These are phyloP conservation scores for Nomada goodeniana DNA, from an alignment of 2,888 invertebrate genomes.

Conservation along the genomic window DNA sequence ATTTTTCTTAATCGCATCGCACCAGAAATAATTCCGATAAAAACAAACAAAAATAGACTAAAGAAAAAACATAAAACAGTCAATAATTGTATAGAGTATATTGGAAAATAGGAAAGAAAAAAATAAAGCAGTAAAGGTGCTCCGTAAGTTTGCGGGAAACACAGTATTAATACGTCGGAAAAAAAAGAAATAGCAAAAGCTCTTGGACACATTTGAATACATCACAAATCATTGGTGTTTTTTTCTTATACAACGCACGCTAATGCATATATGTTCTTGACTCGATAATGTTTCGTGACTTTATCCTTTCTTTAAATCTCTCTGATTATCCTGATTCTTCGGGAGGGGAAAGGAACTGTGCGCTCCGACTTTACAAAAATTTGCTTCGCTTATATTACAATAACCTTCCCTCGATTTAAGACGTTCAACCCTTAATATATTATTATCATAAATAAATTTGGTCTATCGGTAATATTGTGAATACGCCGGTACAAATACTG, in stretches of 20 bases:
- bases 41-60: background rate
- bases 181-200: slow-evolving; percentile 28
- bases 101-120: slow-evolving; percentile 20
- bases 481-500: slow-evolving; percentile 83
- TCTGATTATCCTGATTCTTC: slow-evolving; percentile 62
- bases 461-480: slow-evolving; percentile 84
- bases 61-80: slow-evolving; percentile 17
- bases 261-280: slow-evolving; percentile 50
- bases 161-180: slow-evolving; percentile 25
- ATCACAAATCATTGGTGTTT: slow-evolving; percentile 16
- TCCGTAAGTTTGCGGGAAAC: slow-evolving; percentile 7
- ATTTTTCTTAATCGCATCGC: slow-evolving; percentile 5
- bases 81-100: slow-evolving; percentile 22
- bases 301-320: slow-evolving; percentile 54
- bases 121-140: slow-evolving; percentile 11
- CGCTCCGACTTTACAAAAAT: slow-evolving; percentile 82
- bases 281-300: slow-evolving; percentile 72
- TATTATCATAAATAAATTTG: slow-evolving; percentile 85
- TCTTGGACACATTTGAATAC: slow-evolving; percentile 16
- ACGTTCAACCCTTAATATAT: slow-evolving; percentile 83
- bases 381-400: slow-evolving; percentile 81
- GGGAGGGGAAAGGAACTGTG: slow-evolving; percentile 79
- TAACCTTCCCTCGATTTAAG: slow-evolving; percentile 81
- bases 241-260: background rate
- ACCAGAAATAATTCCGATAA: background rate